phyloP scores from a whole-genome alignment of 2,797 vertebrate species.

The Loris lydekkerianus region DNA sequence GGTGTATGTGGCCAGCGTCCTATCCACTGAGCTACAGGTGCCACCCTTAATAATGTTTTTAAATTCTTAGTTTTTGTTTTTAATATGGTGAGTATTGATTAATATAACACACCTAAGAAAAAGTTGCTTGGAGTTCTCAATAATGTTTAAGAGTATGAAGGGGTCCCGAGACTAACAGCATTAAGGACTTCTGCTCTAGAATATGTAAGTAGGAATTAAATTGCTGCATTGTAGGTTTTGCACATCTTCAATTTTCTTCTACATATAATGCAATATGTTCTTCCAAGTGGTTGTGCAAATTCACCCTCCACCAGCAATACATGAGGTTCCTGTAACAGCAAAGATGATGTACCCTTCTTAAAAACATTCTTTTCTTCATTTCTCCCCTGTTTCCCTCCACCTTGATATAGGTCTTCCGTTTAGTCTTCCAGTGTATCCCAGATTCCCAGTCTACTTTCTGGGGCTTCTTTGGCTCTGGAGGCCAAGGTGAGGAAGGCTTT shows the following conservation, averaged over 20 bases:
- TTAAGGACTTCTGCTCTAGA: background rate
- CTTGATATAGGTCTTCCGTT: background rate
- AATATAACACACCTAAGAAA: background rate
- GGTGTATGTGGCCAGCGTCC: too few relatives aligned
- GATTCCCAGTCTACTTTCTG: background rate
- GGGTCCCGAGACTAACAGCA: background rate
- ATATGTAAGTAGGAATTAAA: background rate
- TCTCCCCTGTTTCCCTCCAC: background rate
- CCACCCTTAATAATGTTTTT: background rate
- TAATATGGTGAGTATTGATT: background rate
- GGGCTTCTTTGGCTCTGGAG: background rate
- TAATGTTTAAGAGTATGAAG: conserved; percentile 51
- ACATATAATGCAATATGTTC: background rate
- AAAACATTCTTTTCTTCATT: background rate
- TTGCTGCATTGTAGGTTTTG: background rate
- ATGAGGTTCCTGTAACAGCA: background rate
- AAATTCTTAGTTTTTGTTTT: conserved; percentile 36
- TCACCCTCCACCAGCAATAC: background rate
- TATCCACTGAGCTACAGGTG: too few relatives aligned
- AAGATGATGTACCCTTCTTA: background rate
- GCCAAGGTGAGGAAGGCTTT: background rate
- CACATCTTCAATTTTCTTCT: background rate
- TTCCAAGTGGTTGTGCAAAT: background rate
- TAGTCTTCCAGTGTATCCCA: background rate
- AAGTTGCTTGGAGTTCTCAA: conserved; percentile 33